Base-by-base conservation (phyloP, 2,797 vertebrate genomes). In the Potorous gilbertii region DNA sequence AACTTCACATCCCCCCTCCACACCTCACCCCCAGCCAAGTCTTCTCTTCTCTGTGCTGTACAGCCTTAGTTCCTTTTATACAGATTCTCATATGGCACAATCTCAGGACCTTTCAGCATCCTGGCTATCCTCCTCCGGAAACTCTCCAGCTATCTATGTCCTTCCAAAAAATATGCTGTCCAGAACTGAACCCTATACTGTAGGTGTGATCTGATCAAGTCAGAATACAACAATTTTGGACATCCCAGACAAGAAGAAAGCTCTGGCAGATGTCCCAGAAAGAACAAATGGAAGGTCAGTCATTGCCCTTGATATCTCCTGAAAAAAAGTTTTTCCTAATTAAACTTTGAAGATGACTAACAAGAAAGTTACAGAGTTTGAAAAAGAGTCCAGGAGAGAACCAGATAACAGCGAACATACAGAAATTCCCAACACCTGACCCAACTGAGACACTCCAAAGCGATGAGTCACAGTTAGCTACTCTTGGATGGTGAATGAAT, bases 361-460 rank as follows among this genome's bases (percentile, higher is more conserved):
- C 87, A 96, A 91, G 90, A 91, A 96, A 92, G 95, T 89, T 55
- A n/a, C n/a, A 54, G 94, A 59, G 90, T 95, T 90, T 97, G 92
- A 95, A 91, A 95, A 96, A 94, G 94, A 46, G 14, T 55, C 94
- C 93, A 66, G 95, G 62, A 66, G 57, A 92, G 92, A 94, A 92
- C n/a, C 18, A 97, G 0, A 8, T 90, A 89, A 92, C 87, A 56
- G 40, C 56, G 50, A 90, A 18, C 40, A 21, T 4, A 56, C 5
- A 52, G 46, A 59, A 74, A 28, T 46, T 57, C 54, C 59, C 6
- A 57, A 31, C 1, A 24, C 0, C 0, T 24, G 28, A 46, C 31
- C 90, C 92, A 56, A 74, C 57, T 81, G 46, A 96, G 94, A 56
- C n/a, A n/a, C 57, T 24, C 46, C 40, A 46, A 87, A 87, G 40